phyloP scores from a whole-genome alignment of 1,140 invertebrate genomes.

The Schlechtendalia chinensis region DNA sequence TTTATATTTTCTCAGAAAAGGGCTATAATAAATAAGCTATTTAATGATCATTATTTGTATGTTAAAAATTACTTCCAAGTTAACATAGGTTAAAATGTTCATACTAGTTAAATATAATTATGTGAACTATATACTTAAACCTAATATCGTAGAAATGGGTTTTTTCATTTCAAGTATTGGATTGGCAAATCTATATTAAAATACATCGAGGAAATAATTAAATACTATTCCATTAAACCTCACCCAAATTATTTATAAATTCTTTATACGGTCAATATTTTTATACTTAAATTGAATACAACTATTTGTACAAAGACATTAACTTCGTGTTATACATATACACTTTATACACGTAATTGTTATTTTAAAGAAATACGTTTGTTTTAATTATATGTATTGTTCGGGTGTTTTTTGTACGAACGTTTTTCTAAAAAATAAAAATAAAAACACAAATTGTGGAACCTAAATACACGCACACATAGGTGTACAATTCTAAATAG shows the following conservation, averaged over 20 bases:
- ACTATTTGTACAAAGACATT: too few relatives aligned
- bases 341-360: too few relatives aligned
- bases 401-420: too few relatives aligned
- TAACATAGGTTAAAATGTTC: background rate
- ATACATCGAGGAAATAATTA: background rate
- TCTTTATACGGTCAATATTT: too few relatives aligned
- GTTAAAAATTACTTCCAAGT: background rate
- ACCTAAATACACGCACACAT: too few relatives aligned
- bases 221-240: background rate
- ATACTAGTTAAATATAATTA: background rate
- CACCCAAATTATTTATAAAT: background rate
- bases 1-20: background rate
- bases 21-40: slow-evolving; percentile 4
- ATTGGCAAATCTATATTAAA: background rate
- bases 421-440: too few relatives aligned
- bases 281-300: too few relatives aligned
- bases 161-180: background rate
- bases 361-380: too few relatives aligned
- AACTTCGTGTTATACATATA: too few relatives aligned
- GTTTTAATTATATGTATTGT: too few relatives aligned
- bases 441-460: too few relatives aligned
- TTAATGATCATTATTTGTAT: slow-evolving; percentile 1
- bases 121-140: background rate
- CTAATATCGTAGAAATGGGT: background rate
- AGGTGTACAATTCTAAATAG: too few relatives aligned